Conservation (phyloP, 2,113 vertebrate genomes). For the Craseonycteris thonglongyai region DNA sequence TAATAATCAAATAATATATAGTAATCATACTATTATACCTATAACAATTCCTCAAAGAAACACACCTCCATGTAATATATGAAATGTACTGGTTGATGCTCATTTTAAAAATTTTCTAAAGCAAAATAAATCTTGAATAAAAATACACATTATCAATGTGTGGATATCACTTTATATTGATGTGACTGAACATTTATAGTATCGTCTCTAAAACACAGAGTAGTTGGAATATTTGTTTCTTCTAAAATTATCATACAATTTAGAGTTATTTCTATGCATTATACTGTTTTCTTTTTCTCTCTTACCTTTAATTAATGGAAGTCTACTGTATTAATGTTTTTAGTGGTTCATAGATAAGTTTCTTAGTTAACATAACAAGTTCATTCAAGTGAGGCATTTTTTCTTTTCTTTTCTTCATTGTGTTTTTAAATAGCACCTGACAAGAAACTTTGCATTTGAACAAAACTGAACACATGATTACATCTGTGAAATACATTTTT, state of each 20-base stretch:
- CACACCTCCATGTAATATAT: neutral
- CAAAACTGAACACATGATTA: neutral
- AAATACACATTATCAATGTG: neutral
- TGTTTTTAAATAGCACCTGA: neutral
- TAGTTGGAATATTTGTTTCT: neutral
- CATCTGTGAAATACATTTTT: neutral
- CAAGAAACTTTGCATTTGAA: neutral
- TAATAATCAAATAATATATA: neutral
- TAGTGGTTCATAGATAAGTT: neutral
- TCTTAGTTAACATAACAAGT: neutral
- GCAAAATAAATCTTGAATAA: neutral
- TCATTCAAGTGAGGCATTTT: neutral
- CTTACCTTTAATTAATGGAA: neutral
- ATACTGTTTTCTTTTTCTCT: neutral
- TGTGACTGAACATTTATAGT: neutral
- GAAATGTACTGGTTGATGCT: neutral
- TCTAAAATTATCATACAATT: neutral
- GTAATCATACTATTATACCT: neutral
- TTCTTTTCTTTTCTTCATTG: neutral
- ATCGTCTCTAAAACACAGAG: neutral
- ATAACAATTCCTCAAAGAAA: neutral
- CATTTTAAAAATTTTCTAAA: neutral
- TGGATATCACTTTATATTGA: neutral
- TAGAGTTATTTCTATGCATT: neutral
- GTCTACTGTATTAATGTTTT: neutral